These are phyloP conservation scores for Anolis apletophallus DNA, from an alignment of 2,797 vertebrate species.

Conservation along the genomic window DNA sequence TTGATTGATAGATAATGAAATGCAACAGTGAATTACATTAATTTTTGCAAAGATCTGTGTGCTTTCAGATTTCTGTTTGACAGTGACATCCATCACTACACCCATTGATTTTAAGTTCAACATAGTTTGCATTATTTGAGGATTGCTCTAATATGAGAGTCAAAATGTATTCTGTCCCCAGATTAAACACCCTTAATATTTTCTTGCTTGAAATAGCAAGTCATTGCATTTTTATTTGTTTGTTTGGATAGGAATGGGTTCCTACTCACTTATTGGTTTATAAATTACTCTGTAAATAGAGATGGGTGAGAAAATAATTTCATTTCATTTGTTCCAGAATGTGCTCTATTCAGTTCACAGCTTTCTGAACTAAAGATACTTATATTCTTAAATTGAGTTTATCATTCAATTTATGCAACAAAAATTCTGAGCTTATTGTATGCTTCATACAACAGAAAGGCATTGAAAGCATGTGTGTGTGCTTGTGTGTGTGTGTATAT, in stretches of 20 bases:
- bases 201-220: conserved; percentile 47
- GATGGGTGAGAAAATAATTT: neutral
- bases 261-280: conserved; percentile 37
- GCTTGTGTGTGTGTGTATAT: too few species aligned
- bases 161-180: conserved; percentile 41
- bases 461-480: too few species aligned
- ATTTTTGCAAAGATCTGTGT: conserved; percentile 38
- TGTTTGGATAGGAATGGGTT: conserved; percentile 38
- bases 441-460: neutral
- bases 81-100: conserved; percentile 31
- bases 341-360: neutral
- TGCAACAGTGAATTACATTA: conserved; percentile 40
- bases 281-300: conserved; percentile 8
- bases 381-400: neutral
- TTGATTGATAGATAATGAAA: conserved; percentile 56
- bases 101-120: conserved; percentile 45
- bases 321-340: neutral
- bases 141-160: conserved; percentile 30
- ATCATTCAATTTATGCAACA: too few species aligned
- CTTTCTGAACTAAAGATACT: neutral
- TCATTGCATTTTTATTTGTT: conserved; percentile 6
- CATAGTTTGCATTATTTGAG: conserved; percentile 42
- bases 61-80: conserved; percentile 49
- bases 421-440: neutral
- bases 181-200: conserved; percentile 37